These are phyloP conservation scores for Mobula birostris DNA, from an alignment of 2,113 vertebrate genomes.

Conservation along the genomic window DNA sequence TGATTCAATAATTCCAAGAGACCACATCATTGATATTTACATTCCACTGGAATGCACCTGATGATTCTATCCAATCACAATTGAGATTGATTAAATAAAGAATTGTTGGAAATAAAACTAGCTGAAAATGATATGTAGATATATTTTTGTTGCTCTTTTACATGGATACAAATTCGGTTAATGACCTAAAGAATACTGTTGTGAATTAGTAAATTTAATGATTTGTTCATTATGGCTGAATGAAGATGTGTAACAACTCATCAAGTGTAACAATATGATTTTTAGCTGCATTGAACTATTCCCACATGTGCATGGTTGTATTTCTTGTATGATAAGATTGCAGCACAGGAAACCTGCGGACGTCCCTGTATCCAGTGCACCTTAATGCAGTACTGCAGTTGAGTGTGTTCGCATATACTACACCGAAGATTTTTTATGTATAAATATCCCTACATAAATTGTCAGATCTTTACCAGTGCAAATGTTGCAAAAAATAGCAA, in stretches of 20 bases:
- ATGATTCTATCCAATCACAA: neutral
- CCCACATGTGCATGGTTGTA: constrained; percentile 25
- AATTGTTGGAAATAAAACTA: neutral
- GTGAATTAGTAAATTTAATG: neutral
- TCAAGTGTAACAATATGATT: neutral
- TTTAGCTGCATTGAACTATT: constrained; percentile 21
- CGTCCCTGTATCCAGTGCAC: constrained; percentile 36
- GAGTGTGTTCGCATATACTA: constrained; percentile 27
- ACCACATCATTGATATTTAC: neutral
- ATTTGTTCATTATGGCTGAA: constrained; percentile 21
- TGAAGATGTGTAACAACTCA: constrained; percentile 35
- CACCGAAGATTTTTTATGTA: neutral
- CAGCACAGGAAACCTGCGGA: constrained; percentile 35
- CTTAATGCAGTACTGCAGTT: constrained; percentile 31
- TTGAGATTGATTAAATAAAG: neutral
- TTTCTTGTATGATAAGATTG: constrained; percentile 28
- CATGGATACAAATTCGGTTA: neutral
- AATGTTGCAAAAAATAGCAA: neutral
- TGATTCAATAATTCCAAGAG: neutral
- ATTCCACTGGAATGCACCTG: neutral
- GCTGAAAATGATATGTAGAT: constrained; percentile 24
- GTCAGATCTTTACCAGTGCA: constrained; percentile 34
- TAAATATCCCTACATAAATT: neutral
- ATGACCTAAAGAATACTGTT: constrained; percentile 31
- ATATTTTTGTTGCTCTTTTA: neutral